Base-by-base conservation (phyloP, 2,797 vertebrate species). In the Capromys pilorides region DNA sequence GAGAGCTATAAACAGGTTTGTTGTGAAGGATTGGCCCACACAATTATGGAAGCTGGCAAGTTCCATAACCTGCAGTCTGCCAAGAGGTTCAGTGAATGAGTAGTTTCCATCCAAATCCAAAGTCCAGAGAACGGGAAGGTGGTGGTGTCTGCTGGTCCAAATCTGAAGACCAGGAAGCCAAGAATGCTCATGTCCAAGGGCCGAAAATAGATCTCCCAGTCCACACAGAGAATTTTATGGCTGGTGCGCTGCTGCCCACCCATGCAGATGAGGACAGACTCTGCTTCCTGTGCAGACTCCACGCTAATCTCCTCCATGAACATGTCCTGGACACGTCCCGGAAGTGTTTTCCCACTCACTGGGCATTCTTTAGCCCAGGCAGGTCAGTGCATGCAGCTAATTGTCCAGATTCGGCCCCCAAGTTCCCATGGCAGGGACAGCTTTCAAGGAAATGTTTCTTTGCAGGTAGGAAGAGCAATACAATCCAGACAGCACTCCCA, bases 401-500 rank as follows among this genome's bases (percentile, higher is more conserved):
- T 26, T 14, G 19, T 61, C 62, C 41, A 2, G 33, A 41, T 78
- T 33, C 51, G 39, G 83, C 79, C 62, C 7, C 69, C 22, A 22
- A 61, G 79, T 81, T 49, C 41, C 69, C 11, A 24, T 45, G n/a
- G 78, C 59, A 59, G 80, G 51, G 57, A 59, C 49, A 69, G 59
- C 86, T 83, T 91, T 90, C 83, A 83, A 86, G 86, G 88, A 96
- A 94, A 79, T 69, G 19, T 93, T 95, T 95, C 67, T 41, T 89
- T 95, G 77, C 77, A 91, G 75, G 73, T 39, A 91, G 87, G 39
- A 85, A 96, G 85, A 21, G 1, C 93, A 97, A 95, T 78, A 96
- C 95, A 95, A 95, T 91, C 90, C 96, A 97, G 97, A 96, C 14
- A 41, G 96, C 75, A 91, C 96, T 97, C 89, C 95, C 94, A 95